Conservation (phyloP, 2,113 vertebrate species). For the Eclectus roratus region DNA sequence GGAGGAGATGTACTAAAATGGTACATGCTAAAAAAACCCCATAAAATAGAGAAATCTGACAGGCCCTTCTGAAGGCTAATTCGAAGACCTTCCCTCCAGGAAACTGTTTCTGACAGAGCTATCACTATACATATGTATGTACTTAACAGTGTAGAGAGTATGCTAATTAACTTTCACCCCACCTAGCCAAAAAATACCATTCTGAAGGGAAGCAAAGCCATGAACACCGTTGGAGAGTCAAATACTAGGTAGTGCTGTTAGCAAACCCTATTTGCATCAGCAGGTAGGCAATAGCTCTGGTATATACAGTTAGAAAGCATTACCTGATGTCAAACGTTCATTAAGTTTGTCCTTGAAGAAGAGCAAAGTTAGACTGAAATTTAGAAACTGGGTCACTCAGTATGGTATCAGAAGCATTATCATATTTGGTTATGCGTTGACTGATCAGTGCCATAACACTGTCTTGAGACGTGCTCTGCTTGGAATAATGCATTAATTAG, state of each 20-base stretch:
- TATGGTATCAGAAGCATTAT: background rate
- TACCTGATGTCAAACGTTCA: background rate
- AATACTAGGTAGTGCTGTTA: background rate
- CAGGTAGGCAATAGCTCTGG: background rate
- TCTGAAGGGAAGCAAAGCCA: background rate
- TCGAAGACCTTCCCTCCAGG: conserved; percentile 33
- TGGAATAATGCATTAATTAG: background rate
- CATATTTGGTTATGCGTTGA: background rate
- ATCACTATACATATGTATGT: background rate
- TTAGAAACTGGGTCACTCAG: background rate
- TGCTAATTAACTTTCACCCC: background rate
- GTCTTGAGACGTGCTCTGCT: background rate
- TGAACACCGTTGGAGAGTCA: background rate
- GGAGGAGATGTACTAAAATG: background rate
- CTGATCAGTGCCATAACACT: background rate
- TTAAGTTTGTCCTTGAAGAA: conserved; percentile 10
- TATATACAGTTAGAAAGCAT: background rate
- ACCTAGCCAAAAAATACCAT: background rate
- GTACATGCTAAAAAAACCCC: background rate
- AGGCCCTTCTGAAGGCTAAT: conserved; percentile 21
- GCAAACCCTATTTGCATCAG: background rate
- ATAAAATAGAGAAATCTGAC: background rate
- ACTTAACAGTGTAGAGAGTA: background rate
- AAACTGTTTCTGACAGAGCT: background rate
- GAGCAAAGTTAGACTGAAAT: background rate